Evolutionary conservation across 2,888 invertebrate genomes (phyloP).

Genomic region (Callyntrura guangdongensis): DNA sequence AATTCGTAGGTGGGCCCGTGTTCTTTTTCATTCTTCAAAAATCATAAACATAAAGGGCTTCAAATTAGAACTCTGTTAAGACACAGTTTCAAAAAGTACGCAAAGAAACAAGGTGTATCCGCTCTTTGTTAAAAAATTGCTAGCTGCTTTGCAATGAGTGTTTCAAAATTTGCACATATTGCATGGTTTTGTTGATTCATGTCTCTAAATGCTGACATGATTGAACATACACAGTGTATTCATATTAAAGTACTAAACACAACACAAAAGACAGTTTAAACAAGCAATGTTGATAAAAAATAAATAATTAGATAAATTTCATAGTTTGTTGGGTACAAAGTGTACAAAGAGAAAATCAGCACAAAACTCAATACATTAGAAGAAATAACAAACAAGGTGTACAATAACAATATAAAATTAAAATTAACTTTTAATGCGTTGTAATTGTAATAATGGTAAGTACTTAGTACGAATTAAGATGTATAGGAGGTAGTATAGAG

Average conservation of each 20-base stretch:
- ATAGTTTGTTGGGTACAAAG: constrained; percentile 33
- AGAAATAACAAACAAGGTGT: not conserved
- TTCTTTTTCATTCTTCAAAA: constrained; percentile 89
- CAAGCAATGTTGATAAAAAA: not conserved
- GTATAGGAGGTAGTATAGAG: constrained; percentile 19
- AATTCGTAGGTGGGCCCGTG: constrained; percentile 93
- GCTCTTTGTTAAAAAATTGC: constrained; percentile 63
- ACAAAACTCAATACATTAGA: not conserved
- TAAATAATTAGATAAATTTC: too few relatives aligned
- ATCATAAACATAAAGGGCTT: constrained; percentile 21
- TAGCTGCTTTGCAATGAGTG: constrained; percentile 55
- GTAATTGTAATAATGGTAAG: constrained; percentile 17
- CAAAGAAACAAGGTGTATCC: constrained; percentile 54
- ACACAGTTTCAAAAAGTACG: constrained; percentile 53
- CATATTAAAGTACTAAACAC: constrained; percentile 31
- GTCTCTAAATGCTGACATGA: constrained; percentile 73
- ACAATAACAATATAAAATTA: constrained; percentile 17
- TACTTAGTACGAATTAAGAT: constrained; percentile 25
- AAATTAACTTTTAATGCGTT: not conserved
- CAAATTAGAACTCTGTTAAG: constrained; percentile 10
- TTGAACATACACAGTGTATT: constrained; percentile 20
- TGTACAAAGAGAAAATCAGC: constrained; percentile 35
- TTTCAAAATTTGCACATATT: constrained; percentile 29
- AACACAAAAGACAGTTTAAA: constrained; percentile 14
- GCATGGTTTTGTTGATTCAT: constrained; percentile 68